Evolutionary conservation across 1,140 invertebrate species (phyloP).

Genomic region (Hypothenemus hampei): DNA sequence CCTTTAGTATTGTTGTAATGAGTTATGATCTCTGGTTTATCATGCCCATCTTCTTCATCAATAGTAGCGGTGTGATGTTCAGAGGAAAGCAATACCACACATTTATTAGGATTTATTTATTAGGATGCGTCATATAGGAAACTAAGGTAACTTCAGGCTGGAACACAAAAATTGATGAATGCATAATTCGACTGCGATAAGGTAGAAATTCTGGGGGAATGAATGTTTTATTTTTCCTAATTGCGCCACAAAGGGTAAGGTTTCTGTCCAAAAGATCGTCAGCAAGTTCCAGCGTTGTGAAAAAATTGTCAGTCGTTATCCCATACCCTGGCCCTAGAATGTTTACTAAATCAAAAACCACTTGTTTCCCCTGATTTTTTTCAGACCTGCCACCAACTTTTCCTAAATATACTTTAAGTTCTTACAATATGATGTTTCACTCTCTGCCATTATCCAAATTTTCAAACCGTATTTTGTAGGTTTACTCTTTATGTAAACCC

Average conservation of each 20-base stretch:
- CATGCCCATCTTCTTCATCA: too few species aligned
- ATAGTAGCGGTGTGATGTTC: too few species aligned
- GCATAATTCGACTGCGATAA: too few species aligned
- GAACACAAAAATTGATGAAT: too few species aligned
- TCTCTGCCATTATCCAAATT: conserved; percentile 28
- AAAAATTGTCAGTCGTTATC: conserved; percentile 30
- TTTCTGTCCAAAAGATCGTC: conserved; percentile 7
- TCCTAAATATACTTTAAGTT: too few species aligned
- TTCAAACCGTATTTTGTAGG: conserved; percentile 48
- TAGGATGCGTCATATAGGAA: too few species aligned
- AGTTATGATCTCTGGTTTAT: too few species aligned
- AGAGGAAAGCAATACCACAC: too few species aligned
- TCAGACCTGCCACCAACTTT: conserved; percentile 17
- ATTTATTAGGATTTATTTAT: too few species aligned
- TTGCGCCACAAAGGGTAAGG: not conserved
- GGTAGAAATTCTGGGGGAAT: conserved; percentile 2
- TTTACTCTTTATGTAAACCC: conserved; percentile 46
- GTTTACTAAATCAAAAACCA: conserved; percentile 20
- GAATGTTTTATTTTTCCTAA: not conserved
- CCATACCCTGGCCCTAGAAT: conserved; percentile 16
- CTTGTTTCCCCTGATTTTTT: conserved; percentile 28
- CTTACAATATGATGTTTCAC: too few species aligned
- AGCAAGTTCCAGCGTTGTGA: conserved; percentile 21
- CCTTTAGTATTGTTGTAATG: too few species aligned
- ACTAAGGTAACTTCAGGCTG: too few species aligned